These are phyloP conservation scores for Hydraecia micacea DNA, from an alignment of 2,888 invertebrate species.

Conservation along the genomic window DNA sequence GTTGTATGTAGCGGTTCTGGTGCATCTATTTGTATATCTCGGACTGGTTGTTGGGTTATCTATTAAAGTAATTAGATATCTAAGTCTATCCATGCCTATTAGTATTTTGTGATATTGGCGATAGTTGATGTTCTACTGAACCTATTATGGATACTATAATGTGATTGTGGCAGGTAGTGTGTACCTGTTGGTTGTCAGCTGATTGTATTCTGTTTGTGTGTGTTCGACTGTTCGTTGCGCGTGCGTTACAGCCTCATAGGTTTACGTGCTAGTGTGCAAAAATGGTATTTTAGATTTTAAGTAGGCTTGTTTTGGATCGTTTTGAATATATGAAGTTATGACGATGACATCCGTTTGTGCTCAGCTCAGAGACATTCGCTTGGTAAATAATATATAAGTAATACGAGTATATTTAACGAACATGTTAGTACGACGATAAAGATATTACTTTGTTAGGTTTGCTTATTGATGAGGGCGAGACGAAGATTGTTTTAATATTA, in stretches of 20 bases:
- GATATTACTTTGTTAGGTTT: constrained; percentile 12
- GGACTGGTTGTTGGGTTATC: neutral
- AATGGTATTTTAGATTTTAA: neutral
- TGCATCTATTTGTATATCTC: neutral
- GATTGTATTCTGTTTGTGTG: neutral
- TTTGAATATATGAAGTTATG: neutral
- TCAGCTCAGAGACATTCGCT: neutral
- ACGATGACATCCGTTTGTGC: neutral
- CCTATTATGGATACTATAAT: neutral
- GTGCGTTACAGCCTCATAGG: neutral
- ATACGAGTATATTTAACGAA: neutral
- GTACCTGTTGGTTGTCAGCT: neutral
- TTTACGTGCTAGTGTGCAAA: neutral
- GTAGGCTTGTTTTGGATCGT: neutral
- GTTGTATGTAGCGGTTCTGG: neutral
- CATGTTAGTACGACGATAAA: constrained; percentile 15
- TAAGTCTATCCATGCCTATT: neutral
- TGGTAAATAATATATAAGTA: neutral
- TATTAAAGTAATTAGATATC: neutral
- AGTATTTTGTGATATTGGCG: neutral
- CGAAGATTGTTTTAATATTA: constrained; percentile 11
- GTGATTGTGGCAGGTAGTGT: neutral
- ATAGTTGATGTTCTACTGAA: neutral
- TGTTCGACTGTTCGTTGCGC: neutral
- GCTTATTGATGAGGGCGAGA: constrained; percentile 14